A percentile compares a stretch with the other conserved stretches of the same genome.
phyloP scores from a whole-genome alignment of 2,113 vertebrate species.

The Etheostoma spectabile region DNA sequence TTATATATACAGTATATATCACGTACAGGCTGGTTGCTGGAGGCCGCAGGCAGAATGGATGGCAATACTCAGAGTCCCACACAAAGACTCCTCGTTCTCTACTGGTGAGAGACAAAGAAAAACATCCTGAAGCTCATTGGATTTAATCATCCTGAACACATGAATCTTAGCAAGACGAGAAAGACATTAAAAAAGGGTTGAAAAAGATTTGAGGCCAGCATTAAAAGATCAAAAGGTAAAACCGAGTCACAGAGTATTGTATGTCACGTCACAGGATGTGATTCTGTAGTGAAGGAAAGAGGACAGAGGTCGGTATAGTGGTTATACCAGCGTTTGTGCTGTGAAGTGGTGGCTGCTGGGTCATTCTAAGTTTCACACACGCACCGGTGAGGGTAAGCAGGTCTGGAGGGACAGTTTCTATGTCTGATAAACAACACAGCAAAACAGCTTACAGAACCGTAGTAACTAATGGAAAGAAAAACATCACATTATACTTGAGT shows the following conservation, averaged over 20 bases:
- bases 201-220: neutral
- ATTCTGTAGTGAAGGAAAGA: neutral
- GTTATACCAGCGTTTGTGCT: constrained; percentile 62
- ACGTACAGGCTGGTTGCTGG: constrained; percentile 76
- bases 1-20: too few relatives aligned
- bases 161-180: neutral
- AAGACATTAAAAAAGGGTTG: neutral
- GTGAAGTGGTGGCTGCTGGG: constrained; percentile 80
- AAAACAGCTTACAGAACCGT: neutral
- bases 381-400: constrained; percentile 81
- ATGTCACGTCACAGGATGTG: constrained; percentile 36
- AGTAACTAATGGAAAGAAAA: neutral
- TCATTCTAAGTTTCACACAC: constrained; percentile 85
- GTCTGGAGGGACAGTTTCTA: constrained; percentile 82
- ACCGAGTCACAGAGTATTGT: neutral
- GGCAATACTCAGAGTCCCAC: constrained; percentile 80
- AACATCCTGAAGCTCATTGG: neutral
- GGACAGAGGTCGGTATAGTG: neutral
- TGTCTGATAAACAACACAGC: constrained; percentile 62
- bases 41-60: constrained; percentile 80
- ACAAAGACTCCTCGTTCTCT: constrained; percentile 48
- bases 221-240: neutral
- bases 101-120: constrained; percentile 52
- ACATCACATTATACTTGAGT: neutral
- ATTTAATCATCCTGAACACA: neutral